A percentile compares a stretch with the other conserved stretches of the same genome.
phyloP scores from a whole-genome alignment of 2,113 vertebrate species.

The Neoarius graeffei region DNA sequence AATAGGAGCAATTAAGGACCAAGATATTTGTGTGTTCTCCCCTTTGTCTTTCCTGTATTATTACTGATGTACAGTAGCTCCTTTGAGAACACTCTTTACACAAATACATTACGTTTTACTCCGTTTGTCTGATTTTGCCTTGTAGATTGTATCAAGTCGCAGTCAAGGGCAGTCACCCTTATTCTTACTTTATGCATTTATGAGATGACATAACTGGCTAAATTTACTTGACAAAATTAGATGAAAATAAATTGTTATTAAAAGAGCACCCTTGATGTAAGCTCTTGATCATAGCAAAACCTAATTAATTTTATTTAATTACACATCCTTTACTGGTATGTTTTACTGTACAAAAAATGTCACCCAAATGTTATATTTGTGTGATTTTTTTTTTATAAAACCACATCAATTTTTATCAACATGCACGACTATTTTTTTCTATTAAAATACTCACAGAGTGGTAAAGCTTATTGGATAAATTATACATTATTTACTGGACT shows the following conservation, averaged over 20 bases:
- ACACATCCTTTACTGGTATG: background rate
- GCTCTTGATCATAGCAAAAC: background rate
- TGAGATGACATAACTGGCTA: background rate
- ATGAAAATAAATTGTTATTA: background rate
- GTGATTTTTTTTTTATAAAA: background rate
- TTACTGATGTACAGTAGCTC: background rate
- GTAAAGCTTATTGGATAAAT: background rate
- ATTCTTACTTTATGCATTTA: background rate
- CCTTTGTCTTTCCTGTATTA: background rate
- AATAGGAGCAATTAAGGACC: background rate
- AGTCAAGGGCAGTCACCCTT: background rate
- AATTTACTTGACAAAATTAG: background rate
- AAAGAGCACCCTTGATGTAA: background rate
- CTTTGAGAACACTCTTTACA: background rate
- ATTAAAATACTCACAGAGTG: background rate
- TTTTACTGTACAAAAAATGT: background rate
- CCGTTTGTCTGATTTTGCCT: background rate
- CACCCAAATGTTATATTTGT: background rate
- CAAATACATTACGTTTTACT: background rate
- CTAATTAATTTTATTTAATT: background rate
- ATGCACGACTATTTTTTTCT: background rate
- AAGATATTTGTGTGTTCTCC: slow-evolving; percentile 3
- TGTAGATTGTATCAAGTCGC: background rate
- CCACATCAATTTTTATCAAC: background rate
- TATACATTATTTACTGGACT: background rate